A percentile compares a stretch with the other conserved stretches of the same genome.
Evolutionary conservation across 2,797 vertebrate genomes (phyloP).

Genomic region (Microcaecilia unicolor): DNA sequence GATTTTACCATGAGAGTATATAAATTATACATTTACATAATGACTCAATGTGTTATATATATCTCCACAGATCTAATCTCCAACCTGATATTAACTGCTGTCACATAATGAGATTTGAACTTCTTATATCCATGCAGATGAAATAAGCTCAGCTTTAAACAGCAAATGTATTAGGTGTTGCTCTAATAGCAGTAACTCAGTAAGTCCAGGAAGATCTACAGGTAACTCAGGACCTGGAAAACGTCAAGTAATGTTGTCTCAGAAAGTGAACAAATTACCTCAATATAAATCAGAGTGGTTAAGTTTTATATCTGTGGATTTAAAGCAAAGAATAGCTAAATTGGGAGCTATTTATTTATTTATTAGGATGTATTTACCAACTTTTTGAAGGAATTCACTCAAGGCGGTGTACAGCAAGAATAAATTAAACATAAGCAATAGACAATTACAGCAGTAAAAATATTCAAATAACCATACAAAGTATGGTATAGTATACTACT

Average conservation of each 20-base stretch:
- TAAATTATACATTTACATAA: neutral
- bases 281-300: conserved; percentile 19
- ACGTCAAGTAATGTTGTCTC: conserved; percentile 12
- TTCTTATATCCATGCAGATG: conserved; percentile 8
- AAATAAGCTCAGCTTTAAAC: conserved; percentile 24
- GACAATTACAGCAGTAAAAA: no score
- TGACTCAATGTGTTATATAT: conserved; percentile 3
- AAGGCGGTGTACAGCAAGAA: no score
- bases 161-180: conserved; percentile 15
- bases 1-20: neutral
- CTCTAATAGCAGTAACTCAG: conserved; percentile 3
- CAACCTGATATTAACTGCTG: conserved; percentile 25
- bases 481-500: no score
- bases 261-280: conserved; percentile 6
- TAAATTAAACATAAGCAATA: no score
- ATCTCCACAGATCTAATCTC: neutral
- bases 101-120: conserved; percentile 17
- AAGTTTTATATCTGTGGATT: conserved; percentile 29
- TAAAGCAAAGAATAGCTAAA: conserved; percentile 30
- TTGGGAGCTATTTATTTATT: conserved; percentile 24
- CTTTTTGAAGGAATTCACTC: no score
- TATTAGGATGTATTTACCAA: no score
- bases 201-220: conserved; percentile 2
- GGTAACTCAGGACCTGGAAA: conserved; percentile 16
- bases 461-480: no score